Percentiles rank a stretch among this genome's conserved stretches.
Conservation (phyloP, 2,888 invertebrate genomes). For the Acronicta psi region DNA sequence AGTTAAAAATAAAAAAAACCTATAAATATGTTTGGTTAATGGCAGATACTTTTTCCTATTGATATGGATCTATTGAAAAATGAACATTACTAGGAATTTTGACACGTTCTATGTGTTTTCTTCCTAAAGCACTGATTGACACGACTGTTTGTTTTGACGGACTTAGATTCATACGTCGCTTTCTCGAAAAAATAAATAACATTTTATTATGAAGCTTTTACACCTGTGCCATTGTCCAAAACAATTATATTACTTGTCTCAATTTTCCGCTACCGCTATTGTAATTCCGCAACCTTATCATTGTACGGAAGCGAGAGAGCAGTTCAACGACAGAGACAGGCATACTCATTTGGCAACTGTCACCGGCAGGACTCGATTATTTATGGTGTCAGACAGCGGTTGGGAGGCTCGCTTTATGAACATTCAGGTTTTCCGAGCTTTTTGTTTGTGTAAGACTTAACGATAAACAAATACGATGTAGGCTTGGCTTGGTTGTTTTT, state of each 20-base stretch:
- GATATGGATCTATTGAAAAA: no score
- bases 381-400: conserved; percentile 70
- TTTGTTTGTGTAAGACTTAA: conserved; percentile 34
- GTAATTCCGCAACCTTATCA: conserved; percentile 10
- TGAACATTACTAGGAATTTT: no score
- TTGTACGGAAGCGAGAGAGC: conserved; percentile 54
- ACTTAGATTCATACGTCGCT: no score
- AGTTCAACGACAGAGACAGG: conserved; percentile 59
- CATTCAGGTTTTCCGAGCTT: conserved; percentile 26
- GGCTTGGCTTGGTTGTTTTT: background rate
- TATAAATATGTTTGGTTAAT: no score
- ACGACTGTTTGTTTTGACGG: no score
- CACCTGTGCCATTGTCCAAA: background rate
- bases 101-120: no score
- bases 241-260: background rate
- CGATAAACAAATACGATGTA: conserved; percentile 20
- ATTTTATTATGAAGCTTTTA: no score
- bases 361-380: conserved; percentile 79
- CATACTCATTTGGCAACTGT: conserved; percentile 81
- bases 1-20: no score
- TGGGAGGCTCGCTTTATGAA: conserved; percentile 35
- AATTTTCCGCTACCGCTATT: conserved; percentile 23
- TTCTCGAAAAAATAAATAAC: no score
- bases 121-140: no score
- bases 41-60: no score